Percentiles rank a stretch among this genome's conserved stretches.
These are phyloP conservation scores for Stenodema calcarata DNA, from an alignment of 2,888 invertebrate genomes.

Conservation along the genomic window DNA sequence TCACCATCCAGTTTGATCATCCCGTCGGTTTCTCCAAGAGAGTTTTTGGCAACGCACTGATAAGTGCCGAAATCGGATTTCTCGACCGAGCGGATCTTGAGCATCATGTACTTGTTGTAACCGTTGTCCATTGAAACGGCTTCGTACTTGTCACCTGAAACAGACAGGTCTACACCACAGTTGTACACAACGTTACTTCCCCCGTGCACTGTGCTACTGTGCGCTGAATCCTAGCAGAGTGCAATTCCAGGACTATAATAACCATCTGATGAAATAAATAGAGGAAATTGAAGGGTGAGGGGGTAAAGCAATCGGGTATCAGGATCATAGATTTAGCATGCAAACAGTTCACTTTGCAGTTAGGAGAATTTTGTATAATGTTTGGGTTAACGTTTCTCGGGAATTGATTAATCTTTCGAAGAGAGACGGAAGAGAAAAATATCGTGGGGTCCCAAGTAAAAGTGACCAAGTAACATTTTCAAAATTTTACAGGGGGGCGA, in stretches of 20 bases:
- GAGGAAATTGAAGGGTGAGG: too few relatives aligned
- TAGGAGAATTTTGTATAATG: too few relatives aligned
- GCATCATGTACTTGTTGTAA: slow-evolving; percentile 89
- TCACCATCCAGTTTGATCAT: slow-evolving; percentile 88
- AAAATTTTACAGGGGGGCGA: too few relatives aligned
- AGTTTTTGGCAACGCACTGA: slow-evolving; percentile 91
- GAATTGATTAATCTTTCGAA: too few relatives aligned
- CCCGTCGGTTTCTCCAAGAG: slow-evolving; percentile 87
- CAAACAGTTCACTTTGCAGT: too few relatives aligned
- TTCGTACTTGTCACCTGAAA: slow-evolving; percentile 85
- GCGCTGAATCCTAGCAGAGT: background rate
- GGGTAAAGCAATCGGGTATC: too few relatives aligned
- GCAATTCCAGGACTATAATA: background rate
- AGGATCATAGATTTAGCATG: too few relatives aligned
- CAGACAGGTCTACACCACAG: slow-evolving; percentile 58
- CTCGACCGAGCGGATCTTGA: slow-evolving; percentile 83
- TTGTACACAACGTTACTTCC: slow-evolving; percentile 48
- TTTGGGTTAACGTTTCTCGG: too few relatives aligned
- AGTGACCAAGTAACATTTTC: too few relatives aligned
- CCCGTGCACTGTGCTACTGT: slow-evolving; percentile 11
- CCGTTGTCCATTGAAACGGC: slow-evolving; percentile 82
- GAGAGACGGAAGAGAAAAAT: too few relatives aligned
- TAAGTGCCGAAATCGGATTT: slow-evolving; percentile 84
- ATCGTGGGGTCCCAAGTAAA: too few relatives aligned
- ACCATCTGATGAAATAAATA: too few relatives aligned